A percentile compares a stretch with the other conserved stretches of the same genome.
phyloP scores from a whole-genome alignment of 2,888 invertebrate species.

The Oconnorella tubifera region DNA sequence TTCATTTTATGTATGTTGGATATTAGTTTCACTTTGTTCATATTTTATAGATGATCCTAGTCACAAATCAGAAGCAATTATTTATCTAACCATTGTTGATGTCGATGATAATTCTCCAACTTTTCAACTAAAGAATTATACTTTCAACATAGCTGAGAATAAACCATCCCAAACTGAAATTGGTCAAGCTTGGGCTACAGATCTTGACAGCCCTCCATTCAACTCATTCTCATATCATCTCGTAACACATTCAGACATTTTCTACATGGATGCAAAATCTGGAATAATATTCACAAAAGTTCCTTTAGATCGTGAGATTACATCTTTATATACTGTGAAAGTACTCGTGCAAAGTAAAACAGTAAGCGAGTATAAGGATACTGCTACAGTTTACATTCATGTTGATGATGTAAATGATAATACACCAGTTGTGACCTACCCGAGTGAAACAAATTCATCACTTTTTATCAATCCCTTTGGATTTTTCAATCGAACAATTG shows the following conservation, averaged over 20 bases:
- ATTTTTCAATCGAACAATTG: slow-evolving; percentile 14
- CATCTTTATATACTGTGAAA: slow-evolving; percentile 42
- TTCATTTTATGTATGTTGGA: too few species aligned
- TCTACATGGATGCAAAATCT: slow-evolving; percentile 55
- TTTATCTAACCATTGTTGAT: slow-evolving; percentile 45
- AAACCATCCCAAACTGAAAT: slow-evolving; percentile 39
- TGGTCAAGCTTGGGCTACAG: slow-evolving; percentile 44
- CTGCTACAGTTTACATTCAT: slow-evolving; percentile 16
- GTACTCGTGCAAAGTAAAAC: slow-evolving; percentile 19
- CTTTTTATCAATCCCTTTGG: slow-evolving; percentile 11
- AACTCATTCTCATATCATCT: slow-evolving; percentile 42
- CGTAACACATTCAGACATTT: slow-evolving; percentile 34
- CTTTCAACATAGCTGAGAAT: slow-evolving; percentile 72
- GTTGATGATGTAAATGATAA: slow-evolving; percentile 30
- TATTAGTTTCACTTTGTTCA: too few species aligned
- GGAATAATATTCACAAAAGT: slow-evolving; percentile 80
- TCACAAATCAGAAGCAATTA: slow-evolving; percentile 38
- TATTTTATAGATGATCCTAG: too few species aligned
- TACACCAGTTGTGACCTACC: slow-evolving; percentile 24
- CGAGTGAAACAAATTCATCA: slow-evolving; percentile 18
- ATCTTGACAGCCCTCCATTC: slow-evolving; percentile 43
- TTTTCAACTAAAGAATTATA: slow-evolving; percentile 70
- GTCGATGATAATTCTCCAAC: slow-evolving; percentile 43
- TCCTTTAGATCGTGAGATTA: slow-evolving; percentile 78
- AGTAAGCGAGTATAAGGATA: slow-evolving; percentile 12